Percentiles rank a stretch among this genome's conserved stretches.
Evolutionary conservation across 2,113 vertebrate genomes (phyloP).

Genomic region (Xerus inauris): DNA sequence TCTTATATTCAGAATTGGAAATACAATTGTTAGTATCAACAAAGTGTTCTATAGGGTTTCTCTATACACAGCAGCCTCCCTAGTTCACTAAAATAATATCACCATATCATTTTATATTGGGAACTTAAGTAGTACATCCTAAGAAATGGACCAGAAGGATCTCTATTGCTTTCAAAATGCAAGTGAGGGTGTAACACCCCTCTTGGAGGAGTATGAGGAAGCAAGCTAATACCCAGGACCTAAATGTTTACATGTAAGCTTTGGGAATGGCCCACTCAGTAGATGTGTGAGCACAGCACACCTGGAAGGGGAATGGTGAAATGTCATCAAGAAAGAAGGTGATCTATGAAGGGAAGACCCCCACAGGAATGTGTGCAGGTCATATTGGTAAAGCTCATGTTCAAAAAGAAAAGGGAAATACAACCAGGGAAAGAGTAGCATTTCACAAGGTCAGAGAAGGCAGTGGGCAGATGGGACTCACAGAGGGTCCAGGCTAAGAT

Average conservation of each 20-base stretch:
- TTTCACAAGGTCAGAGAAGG: neutral
- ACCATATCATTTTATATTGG: neutral
- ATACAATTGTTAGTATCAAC: neutral
- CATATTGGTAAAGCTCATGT: neutral
- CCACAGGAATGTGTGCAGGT: neutral
- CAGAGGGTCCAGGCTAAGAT: neutral
- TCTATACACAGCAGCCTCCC: neutral
- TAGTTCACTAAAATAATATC: neutral
- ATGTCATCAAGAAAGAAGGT: neutral
- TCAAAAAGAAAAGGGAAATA: neutral
- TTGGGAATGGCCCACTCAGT: neutral
- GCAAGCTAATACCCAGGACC: neutral
- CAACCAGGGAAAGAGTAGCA: neutral
- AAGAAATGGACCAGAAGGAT: neutral
- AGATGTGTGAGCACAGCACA: neutral
- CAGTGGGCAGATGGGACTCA: neutral
- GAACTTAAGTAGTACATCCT: neutral
- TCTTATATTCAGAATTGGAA: neutral
- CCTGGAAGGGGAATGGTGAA: neutral
- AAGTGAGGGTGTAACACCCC: neutral
- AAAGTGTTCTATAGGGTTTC: neutral
- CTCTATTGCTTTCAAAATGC: neutral
- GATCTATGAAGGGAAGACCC: neutral
- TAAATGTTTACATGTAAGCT: neutral
- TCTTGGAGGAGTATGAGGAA: neutral